Evolutionary conservation across 2,888 invertebrate species (phyloP).

Genomic region (Lasioglossum vierecki): DNA sequence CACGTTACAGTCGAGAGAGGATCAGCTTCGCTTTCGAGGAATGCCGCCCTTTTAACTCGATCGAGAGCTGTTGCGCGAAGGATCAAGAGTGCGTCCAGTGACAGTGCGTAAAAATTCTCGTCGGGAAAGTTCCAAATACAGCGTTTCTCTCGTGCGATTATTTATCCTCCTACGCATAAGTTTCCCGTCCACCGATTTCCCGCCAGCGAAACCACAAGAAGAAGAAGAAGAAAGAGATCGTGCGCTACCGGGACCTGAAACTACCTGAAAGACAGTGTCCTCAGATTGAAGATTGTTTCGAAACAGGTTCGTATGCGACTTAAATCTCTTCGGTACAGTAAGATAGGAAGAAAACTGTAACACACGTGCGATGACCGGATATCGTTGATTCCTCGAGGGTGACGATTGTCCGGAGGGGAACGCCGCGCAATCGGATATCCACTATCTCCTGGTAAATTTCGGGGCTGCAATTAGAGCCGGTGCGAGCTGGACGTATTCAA

Average conservation of each 20-base stretch:
- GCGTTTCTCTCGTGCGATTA: conserved; percentile 12
- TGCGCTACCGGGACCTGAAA: background rate
- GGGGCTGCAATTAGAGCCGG: background rate
- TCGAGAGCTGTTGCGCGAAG: conserved; percentile 42
- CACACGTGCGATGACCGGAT: conserved; percentile 15
- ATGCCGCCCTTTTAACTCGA: conserved; percentile 29
- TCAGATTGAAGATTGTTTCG: conserved; percentile 20
- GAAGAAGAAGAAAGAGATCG: background rate
- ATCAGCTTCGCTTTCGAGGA: conserved; percentile 3
- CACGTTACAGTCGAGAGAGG: background rate
- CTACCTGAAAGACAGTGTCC: conserved; percentile 18
- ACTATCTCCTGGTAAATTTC: background rate
- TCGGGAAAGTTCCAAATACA: conserved; percentile 29
- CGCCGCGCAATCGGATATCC: background rate
- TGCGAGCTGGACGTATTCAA: conserved; percentile 20
- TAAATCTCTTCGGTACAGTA: background rate
- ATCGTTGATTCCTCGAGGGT: conserved; percentile 8
- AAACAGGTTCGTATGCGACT: conserved; percentile 47
- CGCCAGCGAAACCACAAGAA: background rate
- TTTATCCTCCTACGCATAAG: background rate
- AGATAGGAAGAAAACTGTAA: background rate
- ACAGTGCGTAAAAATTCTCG: conserved; percentile 38
- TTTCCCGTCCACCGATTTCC: background rate
- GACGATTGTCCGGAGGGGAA: background rate
- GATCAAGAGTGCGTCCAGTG: conserved; percentile 51